These are phyloP conservation scores for Polia nebulosa DNA, from an alignment of 2,888 invertebrate species.

Conservation along the genomic window DNA sequence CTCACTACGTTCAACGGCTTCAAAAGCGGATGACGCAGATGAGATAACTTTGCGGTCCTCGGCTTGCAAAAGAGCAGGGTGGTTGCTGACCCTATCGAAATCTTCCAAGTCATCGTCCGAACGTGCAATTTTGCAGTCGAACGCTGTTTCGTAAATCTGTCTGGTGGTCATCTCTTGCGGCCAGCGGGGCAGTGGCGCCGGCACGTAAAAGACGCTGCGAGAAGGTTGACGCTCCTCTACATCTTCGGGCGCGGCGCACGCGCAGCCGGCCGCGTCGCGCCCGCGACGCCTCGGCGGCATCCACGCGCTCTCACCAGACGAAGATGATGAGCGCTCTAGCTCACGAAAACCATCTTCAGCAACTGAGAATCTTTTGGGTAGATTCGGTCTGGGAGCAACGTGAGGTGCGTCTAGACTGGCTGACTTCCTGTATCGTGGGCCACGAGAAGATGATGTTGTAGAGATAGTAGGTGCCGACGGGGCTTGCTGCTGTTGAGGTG, in stretches of 20 bases:
- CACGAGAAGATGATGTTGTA: conserved; percentile 85
- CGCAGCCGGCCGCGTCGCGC: conserved; percentile 93
- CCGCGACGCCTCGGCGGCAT: conserved; percentile 94
- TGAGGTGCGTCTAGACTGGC: conserved; percentile 94
- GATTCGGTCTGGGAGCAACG: conserved; percentile 91
- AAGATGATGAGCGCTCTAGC: conserved; percentile 89
- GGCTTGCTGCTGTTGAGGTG: conserved; percentile 81
- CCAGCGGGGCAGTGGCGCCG: conserved; percentile 93
- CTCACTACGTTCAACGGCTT: conserved; percentile 88
- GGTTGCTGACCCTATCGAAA: conserved; percentile 95
- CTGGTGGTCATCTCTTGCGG: conserved; percentile 92
- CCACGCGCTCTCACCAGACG: conserved; percentile 91
- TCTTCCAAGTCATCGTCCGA: conserved; percentile 96
- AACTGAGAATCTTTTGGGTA: conserved; percentile 93
- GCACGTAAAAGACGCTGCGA: conserved; percentile 93
- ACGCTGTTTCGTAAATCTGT: conserved; percentile 97
- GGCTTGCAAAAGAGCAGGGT: conserved; percentile 93
- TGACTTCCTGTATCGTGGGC: conserved; percentile 93
- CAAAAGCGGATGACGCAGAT: conserved; percentile 88
- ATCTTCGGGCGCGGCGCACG: conserved; percentile 93
- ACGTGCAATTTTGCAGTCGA: conserved; percentile 96
- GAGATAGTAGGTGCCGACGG: conserved; percentile 89
- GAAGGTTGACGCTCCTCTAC: conserved; percentile 92
- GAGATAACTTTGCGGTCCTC: conserved; percentile 88
- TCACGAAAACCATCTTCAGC: conserved; percentile 93